Evolutionary conservation across 2,797 vertebrate species (phyloP).

Genomic region (Tinamus major): DNA sequence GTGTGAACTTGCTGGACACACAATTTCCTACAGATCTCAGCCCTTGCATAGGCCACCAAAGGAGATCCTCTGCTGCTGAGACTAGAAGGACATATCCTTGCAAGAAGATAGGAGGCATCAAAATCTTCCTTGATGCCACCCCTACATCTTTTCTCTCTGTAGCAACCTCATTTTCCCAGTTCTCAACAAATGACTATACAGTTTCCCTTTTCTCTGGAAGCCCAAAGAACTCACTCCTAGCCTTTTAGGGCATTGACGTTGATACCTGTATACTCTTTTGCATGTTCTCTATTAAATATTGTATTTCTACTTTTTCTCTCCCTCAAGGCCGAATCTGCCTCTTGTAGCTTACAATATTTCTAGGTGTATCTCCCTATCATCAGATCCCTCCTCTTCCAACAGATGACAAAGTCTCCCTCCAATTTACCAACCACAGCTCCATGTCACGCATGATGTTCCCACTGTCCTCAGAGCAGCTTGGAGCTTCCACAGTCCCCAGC

Average conservation of each 20-base stretch:
- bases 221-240: background rate
- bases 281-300: background rate
- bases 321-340: background rate
- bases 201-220: background rate
- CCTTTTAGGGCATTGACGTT: background rate
- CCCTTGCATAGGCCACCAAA: background rate
- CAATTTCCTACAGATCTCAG: background rate
- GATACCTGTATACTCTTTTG: background rate
- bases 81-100: background rate
- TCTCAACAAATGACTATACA: background rate
- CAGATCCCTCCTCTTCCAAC: background rate
- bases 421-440: background rate
- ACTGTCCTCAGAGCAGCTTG: background rate
- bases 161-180: background rate
- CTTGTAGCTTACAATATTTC: background rate
- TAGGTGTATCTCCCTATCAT: background rate
- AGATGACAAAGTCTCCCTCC: accelerated
- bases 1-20: background rate
- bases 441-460: background rate
- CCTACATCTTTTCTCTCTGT: background rate
- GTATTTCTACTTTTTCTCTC: background rate
- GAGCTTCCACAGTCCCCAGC: background rate
- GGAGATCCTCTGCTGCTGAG: background rate
- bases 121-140: background rate
- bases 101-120: background rate